phyloP scores from a whole-genome alignment of 1,140 invertebrate genomes.

The Temnothorax longispinosus region DNA sequence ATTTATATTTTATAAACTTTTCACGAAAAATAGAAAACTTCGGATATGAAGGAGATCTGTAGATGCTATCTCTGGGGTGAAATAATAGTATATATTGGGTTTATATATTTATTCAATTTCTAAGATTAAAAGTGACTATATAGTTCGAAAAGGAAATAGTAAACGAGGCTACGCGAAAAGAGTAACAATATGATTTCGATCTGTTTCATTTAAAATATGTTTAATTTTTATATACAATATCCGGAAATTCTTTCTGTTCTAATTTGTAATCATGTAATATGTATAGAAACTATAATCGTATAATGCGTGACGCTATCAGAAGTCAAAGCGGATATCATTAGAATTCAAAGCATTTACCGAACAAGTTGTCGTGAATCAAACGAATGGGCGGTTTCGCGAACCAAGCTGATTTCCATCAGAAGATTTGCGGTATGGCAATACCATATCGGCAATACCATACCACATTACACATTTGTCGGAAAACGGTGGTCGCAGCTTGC shows the following conservation, averaged over 20 bases:
- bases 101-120: neutral
- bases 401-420: slow-evolving; percentile 47
- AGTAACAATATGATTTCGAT: neutral
- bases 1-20: slow-evolving; percentile 30
- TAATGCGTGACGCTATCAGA: slow-evolving; percentile 9
- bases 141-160: neutral
- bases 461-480: slow-evolving; percentile 33
- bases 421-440: slow-evolving; percentile 39
- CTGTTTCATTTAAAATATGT: neutral
- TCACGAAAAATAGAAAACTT: slow-evolving; percentile 19
- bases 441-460: neutral
- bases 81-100: neutral
- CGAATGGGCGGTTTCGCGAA: slow-evolving; percentile 11
- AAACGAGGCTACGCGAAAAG: neutral
- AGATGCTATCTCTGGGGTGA: neutral
- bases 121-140: slow-evolving; percentile 1
- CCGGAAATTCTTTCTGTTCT: neutral
- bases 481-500: slow-evolving; percentile 9
- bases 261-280: neutral
- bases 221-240: too few relatives aligned
- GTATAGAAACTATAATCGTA: neutral
- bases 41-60: neutral
- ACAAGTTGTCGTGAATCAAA: slow-evolving; percentile 18
- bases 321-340: slow-evolving; percentile 33
- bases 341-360: slow-evolving; percentile 28